A percentile compares a stretch with the other conserved stretches of the same genome.
Conservation (phyloP, 2,113 vertebrate species). For the Aptenodytes patagonicus region DNA sequence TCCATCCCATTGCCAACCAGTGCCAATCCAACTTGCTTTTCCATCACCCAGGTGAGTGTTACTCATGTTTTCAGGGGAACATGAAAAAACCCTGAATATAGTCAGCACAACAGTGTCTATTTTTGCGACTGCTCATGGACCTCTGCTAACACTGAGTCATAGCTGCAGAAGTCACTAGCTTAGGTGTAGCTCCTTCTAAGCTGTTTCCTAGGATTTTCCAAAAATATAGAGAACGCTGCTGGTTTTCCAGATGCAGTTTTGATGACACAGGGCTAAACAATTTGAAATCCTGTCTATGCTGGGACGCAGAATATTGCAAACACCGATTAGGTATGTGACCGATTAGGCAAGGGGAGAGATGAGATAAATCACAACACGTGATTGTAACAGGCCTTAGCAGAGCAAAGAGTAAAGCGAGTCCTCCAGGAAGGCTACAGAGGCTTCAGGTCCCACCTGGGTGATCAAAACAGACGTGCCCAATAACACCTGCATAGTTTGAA, state of each 20-base stretch:
- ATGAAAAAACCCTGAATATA: background rate
- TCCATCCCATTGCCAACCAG: conserved; percentile 27
- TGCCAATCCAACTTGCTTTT: background rate
- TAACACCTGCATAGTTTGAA: conserved; percentile 6
- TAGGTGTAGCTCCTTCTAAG: background rate
- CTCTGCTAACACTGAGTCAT: background rate
- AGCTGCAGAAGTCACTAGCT: background rate
- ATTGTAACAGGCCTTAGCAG: conserved; percentile 58
- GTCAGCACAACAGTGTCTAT: background rate
- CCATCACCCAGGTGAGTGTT: conserved; percentile 57
- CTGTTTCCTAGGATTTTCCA: background rate
- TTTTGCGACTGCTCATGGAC: background rate
- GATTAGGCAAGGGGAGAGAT: conserved; percentile 55
- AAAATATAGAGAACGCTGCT: background rate
- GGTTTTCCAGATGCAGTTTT: background rate
- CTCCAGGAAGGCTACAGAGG: background rate
- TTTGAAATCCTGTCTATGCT: conserved; percentile 2
- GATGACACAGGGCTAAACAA: conserved; percentile 50
- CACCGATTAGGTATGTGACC: background rate
- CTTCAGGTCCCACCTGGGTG: conserved; percentile 22
- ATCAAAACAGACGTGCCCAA: conserved; percentile 32
- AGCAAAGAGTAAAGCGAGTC: background rate
- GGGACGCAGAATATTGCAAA: conserved; percentile 24
- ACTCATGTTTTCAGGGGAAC: conserved; percentile 47
- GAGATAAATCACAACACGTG: conserved; percentile 38